Conservation (phyloP, 2,888 invertebrate genomes). For the Cryptus viduatorius region DNA sequence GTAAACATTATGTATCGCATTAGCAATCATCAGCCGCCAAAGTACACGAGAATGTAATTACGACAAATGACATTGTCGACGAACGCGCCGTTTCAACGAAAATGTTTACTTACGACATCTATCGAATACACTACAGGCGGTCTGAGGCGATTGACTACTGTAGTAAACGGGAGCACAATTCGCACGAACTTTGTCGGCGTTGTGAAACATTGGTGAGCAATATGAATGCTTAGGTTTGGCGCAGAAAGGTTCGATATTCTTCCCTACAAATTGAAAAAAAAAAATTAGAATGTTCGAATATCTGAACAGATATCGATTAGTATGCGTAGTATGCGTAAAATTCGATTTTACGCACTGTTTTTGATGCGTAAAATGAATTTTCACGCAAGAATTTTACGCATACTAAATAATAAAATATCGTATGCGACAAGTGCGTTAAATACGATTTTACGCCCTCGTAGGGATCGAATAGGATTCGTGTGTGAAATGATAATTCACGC, state of each 20-base stretch:
- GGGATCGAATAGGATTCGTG: too few relatives aligned
- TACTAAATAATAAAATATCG: too few relatives aligned
- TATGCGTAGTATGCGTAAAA: too few relatives aligned
- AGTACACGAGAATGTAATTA: neutral
- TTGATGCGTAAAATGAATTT: too few relatives aligned
- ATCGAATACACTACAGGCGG: constrained; percentile 66
- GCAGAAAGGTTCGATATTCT: constrained; percentile 78
- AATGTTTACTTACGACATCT: constrained; percentile 78
- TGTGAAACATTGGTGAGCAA: constrained; percentile 70
- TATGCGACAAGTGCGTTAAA: too few relatives aligned
- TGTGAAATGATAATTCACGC: too few relatives aligned
- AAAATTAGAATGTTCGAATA: neutral
- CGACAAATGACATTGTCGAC: neutral
- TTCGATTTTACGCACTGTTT: too few relatives aligned
- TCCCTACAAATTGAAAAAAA: constrained; percentile 63
- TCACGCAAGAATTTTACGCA: too few relatives aligned
- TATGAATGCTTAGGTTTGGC: constrained; percentile 47
- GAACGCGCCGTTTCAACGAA: neutral
- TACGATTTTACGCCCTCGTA: too few relatives aligned
- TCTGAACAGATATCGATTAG: too few relatives aligned
- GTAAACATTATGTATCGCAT: neutral
- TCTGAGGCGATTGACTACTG: constrained; percentile 63
- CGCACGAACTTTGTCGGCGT: constrained; percentile 45
- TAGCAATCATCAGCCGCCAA: neutral
- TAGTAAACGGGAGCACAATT: constrained; percentile 77